Evolutionary conservation across 2,888 invertebrate species (phyloP), one percentile per base, ranked within the genome.

Genomic region (Erpobdella octoculata): DNA sequence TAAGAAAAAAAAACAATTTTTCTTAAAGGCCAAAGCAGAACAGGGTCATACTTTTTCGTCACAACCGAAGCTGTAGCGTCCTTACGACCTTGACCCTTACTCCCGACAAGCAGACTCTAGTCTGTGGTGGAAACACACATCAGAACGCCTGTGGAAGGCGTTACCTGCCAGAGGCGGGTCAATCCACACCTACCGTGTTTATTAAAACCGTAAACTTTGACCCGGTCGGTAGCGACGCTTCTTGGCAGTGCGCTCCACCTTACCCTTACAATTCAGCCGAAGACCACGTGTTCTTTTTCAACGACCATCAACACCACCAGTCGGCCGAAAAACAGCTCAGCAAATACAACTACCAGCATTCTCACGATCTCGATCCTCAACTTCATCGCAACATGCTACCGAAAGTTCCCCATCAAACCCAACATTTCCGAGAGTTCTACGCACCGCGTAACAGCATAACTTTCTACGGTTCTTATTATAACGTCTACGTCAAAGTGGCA

Each of bases 151-250:
- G 75, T 48, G 75, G 76, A 28, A n/a, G 65, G 35, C 66, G 73
- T n/a, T 62, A 70, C 25, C 62, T 61, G 9, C 71, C 71, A 12
- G 70, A 72, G 21, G 72, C 53, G 38, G 74, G 75, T 28, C 66
- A 76, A 58, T 25, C 65, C 46, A 69, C 75, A n/a, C 58, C 66
- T 3, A 28, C 72, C 25, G 58, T 72, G 25, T 75, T 76, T 64
- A 41, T 75, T 62, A 74, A 73, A 67, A 46, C 62, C 38, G 70
- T 75, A n/a, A 74, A 67, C 46, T 72, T 76, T 31, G 75, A 76
- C 61, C 73, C 75, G 15, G 58, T 53, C 65, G 53, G 53, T 53
- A 53, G 53, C 53, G 53, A 53, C n/a, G 53, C 53, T 1, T 53
- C 53, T 1, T 53, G 53, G 53, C 53, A 53, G 53, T 53, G 53